phyloP scores from a whole-genome alignment of 1,140 invertebrate species.

The Grapholita molesta region DNA sequence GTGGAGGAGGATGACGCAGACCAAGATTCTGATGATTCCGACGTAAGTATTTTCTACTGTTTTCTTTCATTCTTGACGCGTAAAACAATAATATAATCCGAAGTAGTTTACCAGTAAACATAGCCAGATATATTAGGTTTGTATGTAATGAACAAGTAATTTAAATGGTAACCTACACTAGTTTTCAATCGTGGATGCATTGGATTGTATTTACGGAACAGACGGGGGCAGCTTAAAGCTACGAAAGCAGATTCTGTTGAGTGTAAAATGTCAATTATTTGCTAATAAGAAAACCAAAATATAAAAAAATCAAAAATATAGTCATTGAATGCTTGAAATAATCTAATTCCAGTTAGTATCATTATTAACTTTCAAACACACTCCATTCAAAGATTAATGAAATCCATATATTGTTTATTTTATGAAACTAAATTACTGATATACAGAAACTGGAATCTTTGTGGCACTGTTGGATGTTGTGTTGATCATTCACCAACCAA shows the following conservation, averaged over 20 bases:
- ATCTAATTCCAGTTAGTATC: too few species aligned
- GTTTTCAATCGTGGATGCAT: background rate
- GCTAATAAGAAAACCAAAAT: background rate
- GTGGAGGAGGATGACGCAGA: slow-evolving; percentile 66
- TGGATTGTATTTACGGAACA: background rate
- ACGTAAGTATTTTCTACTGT: slow-evolving; percentile 47
- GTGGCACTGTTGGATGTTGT: too few species aligned
- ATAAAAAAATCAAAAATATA: too few species aligned
- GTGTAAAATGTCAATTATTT: background rate
- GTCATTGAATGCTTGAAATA: too few species aligned
- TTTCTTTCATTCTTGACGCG: background rate
- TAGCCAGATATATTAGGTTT: background rate
- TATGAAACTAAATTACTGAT: too few species aligned
- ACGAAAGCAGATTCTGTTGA: background rate
- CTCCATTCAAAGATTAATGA: too few species aligned
- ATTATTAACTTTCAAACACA: too few species aligned
- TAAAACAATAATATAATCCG: background rate
- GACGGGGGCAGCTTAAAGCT: background rate
- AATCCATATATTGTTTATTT: too few species aligned
- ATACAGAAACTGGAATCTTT: too few species aligned
- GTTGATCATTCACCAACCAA: too few species aligned
- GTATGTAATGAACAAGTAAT: background rate
- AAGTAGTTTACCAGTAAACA: background rate
- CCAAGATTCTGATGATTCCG: slow-evolving; percentile 65
- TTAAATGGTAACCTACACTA: background rate